Conservation (phyloP, 2,113 vertebrate species). For the Phycodurus eques region DNA sequence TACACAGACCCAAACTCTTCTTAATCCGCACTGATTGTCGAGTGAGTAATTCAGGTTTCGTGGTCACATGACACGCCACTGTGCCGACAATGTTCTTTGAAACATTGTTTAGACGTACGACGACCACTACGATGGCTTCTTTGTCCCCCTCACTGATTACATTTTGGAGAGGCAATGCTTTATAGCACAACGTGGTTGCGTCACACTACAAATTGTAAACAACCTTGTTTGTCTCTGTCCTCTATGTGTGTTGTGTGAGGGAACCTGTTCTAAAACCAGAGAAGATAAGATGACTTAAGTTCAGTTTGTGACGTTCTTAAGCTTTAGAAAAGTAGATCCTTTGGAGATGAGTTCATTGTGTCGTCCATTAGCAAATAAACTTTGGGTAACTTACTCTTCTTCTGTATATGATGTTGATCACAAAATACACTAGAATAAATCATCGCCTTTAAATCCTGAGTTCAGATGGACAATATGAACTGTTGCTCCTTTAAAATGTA, state of each 20-base stretch:
- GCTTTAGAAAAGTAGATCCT: no score
- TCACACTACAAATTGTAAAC: background rate
- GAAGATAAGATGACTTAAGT: background rate
- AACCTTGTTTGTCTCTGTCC: background rate
- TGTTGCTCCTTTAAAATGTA: no score
- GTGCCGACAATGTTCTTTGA: constrained; percentile 5
- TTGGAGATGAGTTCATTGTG: no score
- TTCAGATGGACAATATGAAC: no score
- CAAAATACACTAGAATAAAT: no score
- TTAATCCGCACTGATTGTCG: constrained; percentile 12
- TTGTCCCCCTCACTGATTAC: constrained; percentile 6
- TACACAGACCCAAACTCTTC: background rate
- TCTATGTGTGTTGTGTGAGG: background rate
- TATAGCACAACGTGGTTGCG: background rate
- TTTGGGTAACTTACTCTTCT: no score
- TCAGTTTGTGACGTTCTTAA: background rate
- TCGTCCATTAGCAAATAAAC: no score
- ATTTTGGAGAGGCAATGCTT: constrained; percentile 11
- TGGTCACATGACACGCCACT: constrained; percentile 5
- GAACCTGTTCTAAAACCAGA: background rate
- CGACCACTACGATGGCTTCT: background rate
- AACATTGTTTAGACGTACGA: background rate
- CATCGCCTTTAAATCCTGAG: no score
- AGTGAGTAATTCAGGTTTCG: constrained; percentile 16
- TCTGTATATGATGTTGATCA: no score